Conservation (phyloP, 2,888 invertebrate genomes). For the Phasia obesa region DNA sequence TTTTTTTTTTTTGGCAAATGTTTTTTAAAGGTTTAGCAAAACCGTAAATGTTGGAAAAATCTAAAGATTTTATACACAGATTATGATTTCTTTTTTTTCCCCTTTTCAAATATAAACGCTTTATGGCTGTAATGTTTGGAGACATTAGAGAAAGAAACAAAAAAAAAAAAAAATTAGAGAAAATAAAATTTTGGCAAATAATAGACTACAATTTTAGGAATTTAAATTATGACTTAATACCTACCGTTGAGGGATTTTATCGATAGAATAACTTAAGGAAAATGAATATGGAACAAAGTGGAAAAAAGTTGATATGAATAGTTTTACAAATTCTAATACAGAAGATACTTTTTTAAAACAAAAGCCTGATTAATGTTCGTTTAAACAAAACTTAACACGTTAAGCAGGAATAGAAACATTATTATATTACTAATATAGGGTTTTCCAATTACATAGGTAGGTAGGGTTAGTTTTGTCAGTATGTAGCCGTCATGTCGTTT, state of each 20-base stretch:
- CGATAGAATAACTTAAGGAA: neutral
- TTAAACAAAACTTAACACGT: no score
- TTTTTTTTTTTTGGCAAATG: conserved; percentile 34
- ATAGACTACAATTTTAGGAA: conserved; percentile 26
- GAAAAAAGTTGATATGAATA: no score
- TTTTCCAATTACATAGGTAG: no score
- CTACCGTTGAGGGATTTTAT: conserved; percentile 13
- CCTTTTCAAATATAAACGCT: no score
- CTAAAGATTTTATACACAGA: conserved; percentile 58
- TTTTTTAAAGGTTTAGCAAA: conserved; percentile 39
- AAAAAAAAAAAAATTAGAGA: neutral
- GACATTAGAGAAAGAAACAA: conserved; percentile 39
- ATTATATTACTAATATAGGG: no score
- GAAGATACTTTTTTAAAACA: no score
- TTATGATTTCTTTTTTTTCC: conserved; percentile 35
- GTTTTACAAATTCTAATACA: no score
- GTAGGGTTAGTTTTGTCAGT: no score
- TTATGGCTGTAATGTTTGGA: conserved; percentile 33
- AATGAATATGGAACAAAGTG: neutral
- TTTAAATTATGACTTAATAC: conserved; percentile 47
- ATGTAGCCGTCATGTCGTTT: no score
- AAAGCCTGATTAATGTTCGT: no score
- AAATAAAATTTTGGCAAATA: conserved; percentile 23
- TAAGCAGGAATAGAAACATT: no score
- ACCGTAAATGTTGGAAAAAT: conserved; percentile 56